Percentiles rank a stretch among this genome's conserved stretches.
These are phyloP conservation scores for Takifugu rubripes DNA, from an alignment of 2,797 vertebrate genomes.

Conservation along the genomic window DNA sequence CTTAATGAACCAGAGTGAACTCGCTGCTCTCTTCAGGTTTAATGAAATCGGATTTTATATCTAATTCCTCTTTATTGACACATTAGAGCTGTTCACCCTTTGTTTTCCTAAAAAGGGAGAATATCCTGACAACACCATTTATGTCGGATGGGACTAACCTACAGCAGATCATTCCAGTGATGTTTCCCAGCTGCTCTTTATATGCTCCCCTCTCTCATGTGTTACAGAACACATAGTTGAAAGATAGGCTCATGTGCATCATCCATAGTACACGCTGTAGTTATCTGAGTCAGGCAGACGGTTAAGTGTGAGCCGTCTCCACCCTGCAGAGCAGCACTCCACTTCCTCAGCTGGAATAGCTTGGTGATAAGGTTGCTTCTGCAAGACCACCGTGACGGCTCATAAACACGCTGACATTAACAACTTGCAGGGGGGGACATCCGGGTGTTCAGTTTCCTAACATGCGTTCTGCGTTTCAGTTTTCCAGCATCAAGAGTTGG, in stretches of 20 bases:
- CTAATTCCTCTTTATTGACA: slow-evolving; percentile 4
- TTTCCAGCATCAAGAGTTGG: slow-evolving; percentile 91
- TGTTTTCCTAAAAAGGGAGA: neutral
- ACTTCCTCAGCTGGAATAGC: slow-evolving; percentile 23
- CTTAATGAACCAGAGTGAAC: slow-evolving; percentile 27
- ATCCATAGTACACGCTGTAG: slow-evolving; percentile 21
- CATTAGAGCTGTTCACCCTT: neutral
- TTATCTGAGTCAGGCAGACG: slow-evolving; percentile 47
- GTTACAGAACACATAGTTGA: neutral
- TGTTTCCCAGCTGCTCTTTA: neutral
- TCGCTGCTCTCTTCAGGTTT: slow-evolving; percentile 6
- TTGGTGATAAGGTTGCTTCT: slow-evolving; percentile 24
- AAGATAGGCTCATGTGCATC: slow-evolving; percentile 9
- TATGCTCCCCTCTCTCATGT: neutral
- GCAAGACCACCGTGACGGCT: neutral
- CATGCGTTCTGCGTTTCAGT: slow-evolving; percentile 54
- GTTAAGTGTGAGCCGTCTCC: slow-evolving; percentile 44
- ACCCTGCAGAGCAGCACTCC: slow-evolving; percentile 23
- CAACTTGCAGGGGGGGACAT: no score
- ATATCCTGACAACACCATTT: neutral
- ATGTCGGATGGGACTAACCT: no score
- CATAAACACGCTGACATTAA: no score
- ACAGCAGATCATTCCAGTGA: no score
- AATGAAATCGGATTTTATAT: slow-evolving; percentile 1
- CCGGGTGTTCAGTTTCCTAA: no score